phyloP scores from a whole-genome alignment of 2,113 vertebrate species.

The Anoura caudifer region DNA sequence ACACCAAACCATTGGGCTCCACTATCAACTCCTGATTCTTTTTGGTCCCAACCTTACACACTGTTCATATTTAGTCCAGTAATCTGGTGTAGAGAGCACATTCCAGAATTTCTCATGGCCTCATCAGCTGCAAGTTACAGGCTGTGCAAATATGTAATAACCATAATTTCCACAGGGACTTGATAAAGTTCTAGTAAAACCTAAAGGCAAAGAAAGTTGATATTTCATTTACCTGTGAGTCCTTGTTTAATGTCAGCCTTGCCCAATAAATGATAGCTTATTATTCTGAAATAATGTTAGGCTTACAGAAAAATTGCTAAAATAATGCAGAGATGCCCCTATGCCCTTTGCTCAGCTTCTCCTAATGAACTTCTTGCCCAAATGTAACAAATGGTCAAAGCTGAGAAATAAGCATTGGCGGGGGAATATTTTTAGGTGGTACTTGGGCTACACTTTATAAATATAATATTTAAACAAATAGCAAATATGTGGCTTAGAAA shows the following conservation, averaged over 20 bases:
- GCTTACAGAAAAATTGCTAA: background rate
- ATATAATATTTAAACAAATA: background rate
- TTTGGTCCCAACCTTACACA: background rate
- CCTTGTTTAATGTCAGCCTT: background rate
- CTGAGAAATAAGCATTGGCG: background rate
- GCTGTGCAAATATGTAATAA: background rate
- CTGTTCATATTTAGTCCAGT: background rate
- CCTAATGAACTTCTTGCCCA: background rate
- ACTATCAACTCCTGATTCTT: background rate
- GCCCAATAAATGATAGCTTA: background rate
- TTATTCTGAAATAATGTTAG: background rate
- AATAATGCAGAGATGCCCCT: background rate
- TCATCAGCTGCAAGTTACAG: background rate
- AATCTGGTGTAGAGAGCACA: background rate
- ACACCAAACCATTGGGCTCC: background rate
- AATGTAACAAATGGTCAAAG: background rate
- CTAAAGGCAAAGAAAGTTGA: background rate
- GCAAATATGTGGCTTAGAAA: background rate
- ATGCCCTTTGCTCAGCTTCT: background rate
- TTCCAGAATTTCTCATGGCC: background rate
- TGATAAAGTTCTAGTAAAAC: background rate
- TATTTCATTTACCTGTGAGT: constrained; percentile 5
- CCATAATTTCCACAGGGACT: background rate
- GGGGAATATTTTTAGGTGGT: background rate
- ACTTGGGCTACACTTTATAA: background rate